A percentile compares a stretch with the other conserved stretches of the same genome.
Conservation (phyloP, 2,113 vertebrate genomes). For the Poeciliopsis turrubarensis region DNA sequence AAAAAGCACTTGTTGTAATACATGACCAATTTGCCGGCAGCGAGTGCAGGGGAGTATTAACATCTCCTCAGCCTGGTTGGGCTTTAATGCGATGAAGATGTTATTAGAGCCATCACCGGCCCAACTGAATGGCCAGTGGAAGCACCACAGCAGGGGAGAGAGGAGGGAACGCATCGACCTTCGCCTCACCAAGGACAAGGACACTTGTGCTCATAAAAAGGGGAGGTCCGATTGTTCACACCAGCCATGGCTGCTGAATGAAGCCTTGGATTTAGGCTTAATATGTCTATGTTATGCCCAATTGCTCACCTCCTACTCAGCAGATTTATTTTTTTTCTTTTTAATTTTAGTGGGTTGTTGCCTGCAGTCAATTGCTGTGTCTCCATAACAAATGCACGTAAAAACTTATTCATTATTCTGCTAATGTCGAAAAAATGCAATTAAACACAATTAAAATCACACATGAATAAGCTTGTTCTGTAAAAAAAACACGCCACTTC, state of each 20-base stretch:
- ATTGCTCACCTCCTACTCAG: constrained; percentile 8
- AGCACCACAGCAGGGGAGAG: constrained; percentile 57
- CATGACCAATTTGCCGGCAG: constrained; percentile 65
- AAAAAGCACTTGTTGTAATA: constrained; percentile 77
- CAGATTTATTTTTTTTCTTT: not conserved
- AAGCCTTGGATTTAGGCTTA: constrained; percentile 49
- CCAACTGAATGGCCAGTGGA: constrained; percentile 71
- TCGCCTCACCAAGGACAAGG: constrained; percentile 77
- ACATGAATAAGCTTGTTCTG: too few species aligned
- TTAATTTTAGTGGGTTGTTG: not conserved
- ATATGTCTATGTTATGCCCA: constrained; percentile 23
- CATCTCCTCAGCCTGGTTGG: constrained; percentile 63
- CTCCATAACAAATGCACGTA: not conserved
- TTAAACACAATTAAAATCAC: too few species aligned
- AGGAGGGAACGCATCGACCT: constrained; percentile 56
- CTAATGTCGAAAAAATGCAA: too few species aligned
- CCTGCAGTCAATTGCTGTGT: not conserved
- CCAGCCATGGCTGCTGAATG: constrained; percentile 54
- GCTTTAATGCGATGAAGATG: constrained; percentile 75
- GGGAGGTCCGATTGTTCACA: constrained; percentile 67
- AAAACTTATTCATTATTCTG: too few species aligned
- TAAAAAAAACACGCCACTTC: too few species aligned
- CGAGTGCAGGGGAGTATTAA: constrained; percentile 65
- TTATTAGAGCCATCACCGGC: constrained; percentile 71
- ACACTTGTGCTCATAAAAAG: constrained; percentile 74